phyloP scores from a whole-genome alignment of 2,797 vertebrate genomes.

The Anableps anableps region DNA sequence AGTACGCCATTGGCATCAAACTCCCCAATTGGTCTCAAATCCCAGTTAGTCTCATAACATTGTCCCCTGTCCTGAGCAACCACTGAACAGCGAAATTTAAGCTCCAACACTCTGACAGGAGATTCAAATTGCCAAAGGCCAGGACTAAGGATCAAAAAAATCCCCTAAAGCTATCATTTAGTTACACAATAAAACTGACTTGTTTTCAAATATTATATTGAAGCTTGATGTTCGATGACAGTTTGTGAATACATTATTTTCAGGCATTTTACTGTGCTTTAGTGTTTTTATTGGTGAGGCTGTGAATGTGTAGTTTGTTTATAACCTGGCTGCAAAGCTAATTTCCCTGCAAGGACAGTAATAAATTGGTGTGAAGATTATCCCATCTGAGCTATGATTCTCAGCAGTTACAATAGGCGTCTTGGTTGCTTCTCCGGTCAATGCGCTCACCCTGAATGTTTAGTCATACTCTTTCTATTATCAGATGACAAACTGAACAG shows the following conservation, averaged over 20 bases:
- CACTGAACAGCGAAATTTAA: background rate
- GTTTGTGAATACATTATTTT: background rate
- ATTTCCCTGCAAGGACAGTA: too few relatives aligned
- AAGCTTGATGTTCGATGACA: background rate
- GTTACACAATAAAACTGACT: background rate
- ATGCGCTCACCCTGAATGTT: background rate
- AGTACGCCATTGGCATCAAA: background rate
- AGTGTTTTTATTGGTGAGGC: background rate
- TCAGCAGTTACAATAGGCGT: background rate
- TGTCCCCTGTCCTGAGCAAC: background rate
- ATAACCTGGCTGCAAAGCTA: background rate
- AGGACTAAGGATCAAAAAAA: background rate
- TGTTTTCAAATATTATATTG: background rate
- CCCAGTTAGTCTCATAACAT: background rate
- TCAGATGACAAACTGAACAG: background rate
- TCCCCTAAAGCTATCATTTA: background rate
- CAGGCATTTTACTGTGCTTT: background rate
- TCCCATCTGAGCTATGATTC: background rate
- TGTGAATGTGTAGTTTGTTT: background rate
- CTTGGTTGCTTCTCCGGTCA: background rate
- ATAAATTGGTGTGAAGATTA: too few relatives aligned
- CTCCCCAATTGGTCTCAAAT: background rate
- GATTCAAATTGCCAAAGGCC: background rate
- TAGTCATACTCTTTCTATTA: background rate
- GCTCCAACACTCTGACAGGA: background rate